Evolutionary conservation across 1,140 invertebrate genomes (phyloP).

Genomic region (Penaeus japonicus): DNA sequence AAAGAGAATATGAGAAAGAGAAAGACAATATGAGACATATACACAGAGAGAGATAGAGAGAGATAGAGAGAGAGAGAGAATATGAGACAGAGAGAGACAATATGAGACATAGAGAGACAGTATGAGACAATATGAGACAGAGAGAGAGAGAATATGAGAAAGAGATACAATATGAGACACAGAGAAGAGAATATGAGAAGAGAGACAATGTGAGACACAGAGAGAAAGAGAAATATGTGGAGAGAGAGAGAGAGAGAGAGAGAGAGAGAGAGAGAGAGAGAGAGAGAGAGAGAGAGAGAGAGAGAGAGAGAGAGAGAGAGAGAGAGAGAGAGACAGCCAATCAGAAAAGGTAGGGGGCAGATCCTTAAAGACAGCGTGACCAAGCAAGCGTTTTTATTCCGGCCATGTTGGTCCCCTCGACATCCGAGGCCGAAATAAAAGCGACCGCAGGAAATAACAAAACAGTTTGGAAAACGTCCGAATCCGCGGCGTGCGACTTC

Average conservation of each 20-base stretch:
- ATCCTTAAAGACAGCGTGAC: not conserved
- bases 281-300: not conserved
- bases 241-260: not conserved
- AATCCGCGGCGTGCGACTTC: too few species aligned
- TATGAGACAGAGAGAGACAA: not conserved
- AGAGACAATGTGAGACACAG: not conserved
- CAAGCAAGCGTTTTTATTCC: not conserved
- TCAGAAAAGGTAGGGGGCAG: not conserved
- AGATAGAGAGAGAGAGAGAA: too few species aligned
- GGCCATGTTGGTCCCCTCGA: not conserved
- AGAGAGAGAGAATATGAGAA: too few species aligned
- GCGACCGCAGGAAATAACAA: not conserved
- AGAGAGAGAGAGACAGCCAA: not conserved
- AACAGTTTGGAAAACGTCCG: not conserved
- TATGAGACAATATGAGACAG: too few species aligned
- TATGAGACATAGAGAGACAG: not conserved
- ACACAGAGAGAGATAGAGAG: too few species aligned
- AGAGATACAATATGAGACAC: not conserved
- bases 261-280: not conserved
- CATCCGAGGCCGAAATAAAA: not conserved
- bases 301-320: not conserved
- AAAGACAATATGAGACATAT: too few species aligned
- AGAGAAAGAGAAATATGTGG: too few species aligned
- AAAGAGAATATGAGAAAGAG: too few species aligned
- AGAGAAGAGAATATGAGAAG: too few species aligned